phyloP scores from a whole-genome alignment of 2,888 invertebrate genomes.

The Zygogramma bicolorata region DNA sequence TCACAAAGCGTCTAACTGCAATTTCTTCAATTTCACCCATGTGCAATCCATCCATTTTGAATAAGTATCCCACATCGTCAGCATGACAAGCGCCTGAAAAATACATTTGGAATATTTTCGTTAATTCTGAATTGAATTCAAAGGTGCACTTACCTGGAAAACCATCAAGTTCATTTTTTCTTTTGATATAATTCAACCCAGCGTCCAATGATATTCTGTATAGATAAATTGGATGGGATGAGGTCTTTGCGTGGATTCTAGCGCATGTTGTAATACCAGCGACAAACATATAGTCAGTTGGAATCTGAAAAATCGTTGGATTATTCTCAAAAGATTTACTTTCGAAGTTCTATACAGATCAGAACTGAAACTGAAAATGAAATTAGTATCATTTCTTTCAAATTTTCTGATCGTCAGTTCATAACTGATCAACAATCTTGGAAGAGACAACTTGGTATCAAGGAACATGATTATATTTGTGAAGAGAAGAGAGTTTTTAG shows the following conservation, averaged over 20 bases:
- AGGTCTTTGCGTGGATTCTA: slow-evolving; percentile 18
- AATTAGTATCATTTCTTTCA: not conserved
- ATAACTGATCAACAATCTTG: not conserved
- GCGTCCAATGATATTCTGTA: slow-evolving; percentile 34
- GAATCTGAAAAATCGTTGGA: slow-evolving; percentile 10
- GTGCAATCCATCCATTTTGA: not conserved
- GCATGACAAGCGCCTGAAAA: slow-evolving; percentile 36
- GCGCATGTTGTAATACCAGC: slow-evolving; percentile 25
- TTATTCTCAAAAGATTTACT: not conserved
- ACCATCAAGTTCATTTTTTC: not conserved
- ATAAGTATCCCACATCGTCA: slow-evolving; percentile 42
- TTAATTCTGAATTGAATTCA: too few species aligned
- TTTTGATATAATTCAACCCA: slow-evolving; percentile 28
- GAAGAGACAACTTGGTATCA: too few species aligned
- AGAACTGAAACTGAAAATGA: not conserved
- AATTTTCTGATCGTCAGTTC: not conserved
- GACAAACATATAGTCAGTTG: slow-evolving; percentile 13
- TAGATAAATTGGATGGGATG: slow-evolving; percentile 30
- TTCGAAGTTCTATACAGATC: not conserved
- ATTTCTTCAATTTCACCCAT: slow-evolving; percentile 23
- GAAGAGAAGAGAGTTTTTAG: too few species aligned
- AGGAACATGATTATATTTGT: not conserved
- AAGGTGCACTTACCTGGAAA: not conserved
- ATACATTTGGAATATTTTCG: too few species aligned
- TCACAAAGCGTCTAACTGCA: slow-evolving; percentile 47